phyloP scores from a whole-genome alignment of 1,140 invertebrate species.

The Octopus bimaculoides region DNA sequence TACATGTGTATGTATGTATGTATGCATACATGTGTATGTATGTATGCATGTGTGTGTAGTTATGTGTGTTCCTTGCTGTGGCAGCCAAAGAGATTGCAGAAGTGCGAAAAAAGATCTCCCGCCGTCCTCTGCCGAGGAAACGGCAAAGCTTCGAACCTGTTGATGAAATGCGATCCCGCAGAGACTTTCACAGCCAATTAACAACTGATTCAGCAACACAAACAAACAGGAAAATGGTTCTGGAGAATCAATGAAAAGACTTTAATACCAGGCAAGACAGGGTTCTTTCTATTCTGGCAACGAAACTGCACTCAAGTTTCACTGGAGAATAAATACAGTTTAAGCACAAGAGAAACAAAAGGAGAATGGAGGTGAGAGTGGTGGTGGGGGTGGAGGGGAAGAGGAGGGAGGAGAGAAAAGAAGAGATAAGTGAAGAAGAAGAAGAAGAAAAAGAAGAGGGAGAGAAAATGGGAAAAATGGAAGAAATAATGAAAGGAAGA shows the following conservation, averaged over 20 bases:
- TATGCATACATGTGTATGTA: not conserved
- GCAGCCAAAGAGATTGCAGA: not conserved
- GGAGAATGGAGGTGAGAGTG: too few species aligned
- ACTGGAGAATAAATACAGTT: not conserved
- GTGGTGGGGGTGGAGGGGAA: too few species aligned
- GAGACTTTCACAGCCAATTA: not conserved
- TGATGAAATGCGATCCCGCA: not conserved
- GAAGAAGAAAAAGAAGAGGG: too few species aligned
- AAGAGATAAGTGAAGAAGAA: too few species aligned
- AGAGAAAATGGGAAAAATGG: too few species aligned
- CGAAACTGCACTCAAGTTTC: not conserved
- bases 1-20: not conserved
- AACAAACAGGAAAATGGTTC: not conserved
- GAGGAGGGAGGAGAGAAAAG: too few species aligned
- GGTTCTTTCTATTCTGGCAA: not conserved
- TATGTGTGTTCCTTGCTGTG: not conserved
- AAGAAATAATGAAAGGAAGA: too few species aligned
- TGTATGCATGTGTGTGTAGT: not conserved
- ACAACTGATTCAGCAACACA: not conserved
- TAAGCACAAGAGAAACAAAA: too few species aligned
- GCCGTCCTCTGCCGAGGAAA: not conserved
- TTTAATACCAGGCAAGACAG: not conserved
- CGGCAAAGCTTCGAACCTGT: not conserved
- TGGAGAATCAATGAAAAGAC: not conserved
- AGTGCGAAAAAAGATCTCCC: not conserved